A percentile compares a stretch with the other conserved stretches of the same genome.
These are phyloP conservation scores for Leuciscus idus DNA, from an alignment of 2,113 vertebrate species.

Conservation along the genomic window DNA sequence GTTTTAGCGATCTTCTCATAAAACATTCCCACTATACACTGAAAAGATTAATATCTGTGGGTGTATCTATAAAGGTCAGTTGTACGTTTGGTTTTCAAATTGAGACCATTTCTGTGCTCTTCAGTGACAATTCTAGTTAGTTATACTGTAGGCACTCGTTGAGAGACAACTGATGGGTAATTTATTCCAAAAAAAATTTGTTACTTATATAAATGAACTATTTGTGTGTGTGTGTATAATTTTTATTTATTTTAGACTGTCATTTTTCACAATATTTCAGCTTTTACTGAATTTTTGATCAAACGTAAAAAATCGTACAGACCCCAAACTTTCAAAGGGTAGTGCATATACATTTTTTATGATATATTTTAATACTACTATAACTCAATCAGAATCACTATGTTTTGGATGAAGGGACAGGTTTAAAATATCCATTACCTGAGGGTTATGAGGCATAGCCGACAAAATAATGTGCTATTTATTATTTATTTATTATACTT, in stretches of 20 bases:
- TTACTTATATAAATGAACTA: too few relatives aligned
- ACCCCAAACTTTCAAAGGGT: too few relatives aligned
- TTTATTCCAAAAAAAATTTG: too few relatives aligned
- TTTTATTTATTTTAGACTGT: too few relatives aligned
- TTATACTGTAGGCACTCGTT: too few relatives aligned
- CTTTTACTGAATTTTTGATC: too few relatives aligned
- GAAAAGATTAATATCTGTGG: constrained; percentile 17
- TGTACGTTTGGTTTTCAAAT: background rate
- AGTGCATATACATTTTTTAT: too few relatives aligned
- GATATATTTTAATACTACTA: background rate
- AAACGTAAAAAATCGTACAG: too few relatives aligned
- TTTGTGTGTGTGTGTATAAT: too few relatives aligned
- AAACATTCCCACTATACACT: background rate
- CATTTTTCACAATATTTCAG: too few relatives aligned
- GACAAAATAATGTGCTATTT: background rate
- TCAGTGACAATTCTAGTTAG: background rate
- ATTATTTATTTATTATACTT: constrained; percentile 2
- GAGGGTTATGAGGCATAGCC: background rate
- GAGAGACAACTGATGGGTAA: too few relatives aligned
- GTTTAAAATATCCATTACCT: constrained; percentile 9
- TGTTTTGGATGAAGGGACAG: background rate
- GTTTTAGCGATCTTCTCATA: background rate
- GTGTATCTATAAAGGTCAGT: background rate
- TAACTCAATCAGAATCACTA: background rate
- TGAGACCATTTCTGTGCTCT: background rate